Base-by-base conservation (phyloP, 2,888 invertebrate genomes). In the Philopedon plagiatum region DNA sequence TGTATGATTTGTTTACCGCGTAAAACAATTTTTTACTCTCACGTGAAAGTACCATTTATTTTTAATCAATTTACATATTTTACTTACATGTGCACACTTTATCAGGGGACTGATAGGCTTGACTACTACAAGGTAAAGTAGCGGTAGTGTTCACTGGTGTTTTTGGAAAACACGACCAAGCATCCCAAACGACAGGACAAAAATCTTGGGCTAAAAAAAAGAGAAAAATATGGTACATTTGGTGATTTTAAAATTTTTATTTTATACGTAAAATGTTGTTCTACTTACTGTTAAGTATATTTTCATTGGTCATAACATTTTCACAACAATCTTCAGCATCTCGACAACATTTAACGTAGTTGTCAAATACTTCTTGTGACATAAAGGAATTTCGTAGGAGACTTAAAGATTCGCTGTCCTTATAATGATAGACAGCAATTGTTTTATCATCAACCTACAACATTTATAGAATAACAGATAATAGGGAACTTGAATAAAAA, bases 151-250 rank as follows among this genome's bases (percentile, higher is more conserved):
- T 87, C 0, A 85, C 82, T 15, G 84, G 80, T 0, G 87, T 85
- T 5, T 84, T 80, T 11, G 83, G 84, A 87, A 90, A 91, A 79
- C 91, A 92, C 4, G 87, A 87, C 91, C 91, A 92, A 0, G 87
- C 91, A 75, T 91, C 91, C 86, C 91, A 91, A 0, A 89, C 87
- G 8, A 88, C 83, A 11, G 87, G 87, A 80, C 91, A 91, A 66
- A 81, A 76, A 19, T 79, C 78, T 9, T 15, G 7, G 15, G 29
- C 51, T 54, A 18, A 15, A 54, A 54, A 29, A 9, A 26, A 61
- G 26, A 26, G 26, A 7, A 26, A 26, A 26, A 26, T 26, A 26
- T n/a, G 26, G 7, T 26, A 26, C 7, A 26, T 7, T 5, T 5
- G 26, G 26, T 26, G 46, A 46, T 0, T 15, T 26, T 5, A 26